These are phyloP conservation scores for Xiphorhynchus erythropygius DNA, from an alignment of 2,797 vertebrate species.

Conservation along the genomic window DNA sequence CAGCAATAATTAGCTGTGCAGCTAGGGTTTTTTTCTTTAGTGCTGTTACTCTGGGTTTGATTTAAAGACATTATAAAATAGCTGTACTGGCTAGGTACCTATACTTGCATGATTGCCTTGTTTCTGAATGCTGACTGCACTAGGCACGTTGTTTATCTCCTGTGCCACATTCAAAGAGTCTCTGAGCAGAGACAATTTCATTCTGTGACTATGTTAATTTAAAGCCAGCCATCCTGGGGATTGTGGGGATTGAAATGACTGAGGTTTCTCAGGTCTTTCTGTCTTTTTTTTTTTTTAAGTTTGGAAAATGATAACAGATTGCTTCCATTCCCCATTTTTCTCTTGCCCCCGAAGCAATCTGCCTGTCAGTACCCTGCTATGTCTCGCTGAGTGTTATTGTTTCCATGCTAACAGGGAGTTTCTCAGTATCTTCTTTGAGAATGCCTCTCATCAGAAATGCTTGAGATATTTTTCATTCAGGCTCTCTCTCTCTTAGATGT, in stretches of 20 bases:
- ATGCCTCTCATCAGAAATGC: background rate
- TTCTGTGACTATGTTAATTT: slow-evolving; percentile 11
- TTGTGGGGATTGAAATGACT: background rate
- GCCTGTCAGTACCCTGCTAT: background rate
- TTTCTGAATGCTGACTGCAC: background rate
- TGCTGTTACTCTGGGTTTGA: background rate
- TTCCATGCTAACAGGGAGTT: background rate
- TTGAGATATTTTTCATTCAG: background rate
- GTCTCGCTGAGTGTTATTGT: background rate
- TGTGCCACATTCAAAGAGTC: background rate
- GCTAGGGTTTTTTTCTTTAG: background rate
- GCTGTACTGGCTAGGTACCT: background rate
- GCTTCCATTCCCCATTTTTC: background rate
- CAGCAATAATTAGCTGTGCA: slow-evolving; percentile 21
- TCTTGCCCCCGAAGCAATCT: background rate
- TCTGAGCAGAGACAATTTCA: background rate
- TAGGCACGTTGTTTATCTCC: background rate
- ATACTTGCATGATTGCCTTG: background rate
- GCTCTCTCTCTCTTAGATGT: background rate
- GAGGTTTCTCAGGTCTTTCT: background rate
- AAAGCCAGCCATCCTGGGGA: background rate
- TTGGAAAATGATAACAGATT: background rate
- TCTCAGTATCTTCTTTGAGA: background rate
- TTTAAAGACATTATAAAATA: background rate
- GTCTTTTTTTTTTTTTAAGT: background rate